A percentile compares a stretch with the other conserved stretches of the same genome.
Evolutionary conservation across 2,797 vertebrate species (phyloP).

Genomic region (Sebastiscus tertius): DNA sequence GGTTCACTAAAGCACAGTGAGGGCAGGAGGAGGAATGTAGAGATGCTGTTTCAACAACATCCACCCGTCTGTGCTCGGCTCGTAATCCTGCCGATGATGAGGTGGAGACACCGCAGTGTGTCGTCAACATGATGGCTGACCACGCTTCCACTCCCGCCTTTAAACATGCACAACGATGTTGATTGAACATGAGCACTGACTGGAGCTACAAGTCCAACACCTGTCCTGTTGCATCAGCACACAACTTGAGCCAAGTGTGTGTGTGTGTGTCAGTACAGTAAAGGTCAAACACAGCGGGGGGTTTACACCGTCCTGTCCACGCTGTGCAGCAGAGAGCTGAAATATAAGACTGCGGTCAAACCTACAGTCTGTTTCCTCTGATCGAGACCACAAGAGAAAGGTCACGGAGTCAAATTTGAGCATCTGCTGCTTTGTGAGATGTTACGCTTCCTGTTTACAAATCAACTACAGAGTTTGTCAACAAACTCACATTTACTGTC

Average conservation of each 20-base stretch:
- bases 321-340: not conserved
- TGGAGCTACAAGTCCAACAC: conserved; percentile 24
- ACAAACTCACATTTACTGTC: not conserved
- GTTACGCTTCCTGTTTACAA: conserved; percentile 1
- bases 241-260: conserved; percentile 8
- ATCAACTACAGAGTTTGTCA: not conserved
- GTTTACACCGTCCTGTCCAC: not conserved
- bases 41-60: conserved; percentile 4
- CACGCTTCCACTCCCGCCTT: not conserved
- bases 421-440: not conserved
- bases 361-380: not conserved
- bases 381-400: not conserved
- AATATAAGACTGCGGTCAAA: not conserved
- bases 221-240: conserved; percentile 39
- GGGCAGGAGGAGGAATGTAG: conserved; percentile 28
- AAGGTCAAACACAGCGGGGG: conserved; percentile 35
- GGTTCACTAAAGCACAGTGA: conserved; percentile 26
- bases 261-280: not conserved
- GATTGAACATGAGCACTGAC: conserved; percentile 15
- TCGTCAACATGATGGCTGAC: not conserved
- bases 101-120: not conserved
- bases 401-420: not conserved
- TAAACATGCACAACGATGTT: conserved; percentile 2
- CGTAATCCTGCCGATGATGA: not conserved
- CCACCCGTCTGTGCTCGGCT: not conserved